Conservation (phyloP, 64 coral and sea anemone species). For the Porites australiensis region DNA sequence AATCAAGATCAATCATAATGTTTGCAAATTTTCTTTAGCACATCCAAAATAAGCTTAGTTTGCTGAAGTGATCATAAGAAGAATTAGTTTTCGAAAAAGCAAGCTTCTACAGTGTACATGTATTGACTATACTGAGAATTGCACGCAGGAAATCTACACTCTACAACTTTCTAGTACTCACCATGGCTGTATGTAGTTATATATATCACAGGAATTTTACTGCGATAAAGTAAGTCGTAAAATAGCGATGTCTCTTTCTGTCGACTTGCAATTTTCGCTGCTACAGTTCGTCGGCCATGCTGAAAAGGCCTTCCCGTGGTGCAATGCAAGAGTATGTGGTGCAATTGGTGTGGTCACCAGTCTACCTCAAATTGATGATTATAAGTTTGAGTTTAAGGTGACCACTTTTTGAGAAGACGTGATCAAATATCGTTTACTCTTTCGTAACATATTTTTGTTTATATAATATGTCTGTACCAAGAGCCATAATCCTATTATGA, state of each 20-base stretch:
- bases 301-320: constrained; percentile 24
- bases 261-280: too few species aligned
- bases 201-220: not conserved
- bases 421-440: too few species aligned
- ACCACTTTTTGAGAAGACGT: not conserved
- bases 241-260: not conserved
- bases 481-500: too few species aligned
- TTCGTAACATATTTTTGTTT: too few species aligned
- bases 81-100: too few species aligned
- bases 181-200: constrained; percentile 25
- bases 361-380: not conserved
- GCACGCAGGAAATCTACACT: not conserved
- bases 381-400: not conserved
- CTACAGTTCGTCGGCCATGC: constrained; percentile 20
- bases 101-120: too few species aligned
- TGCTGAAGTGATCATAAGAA: too few species aligned
- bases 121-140: not conserved
- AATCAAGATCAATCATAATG: not conserved
- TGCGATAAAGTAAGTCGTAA: not conserved
- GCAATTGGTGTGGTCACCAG: constrained; percentile 2
- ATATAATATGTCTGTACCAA: too few species aligned
- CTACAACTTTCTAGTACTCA: not conserved
- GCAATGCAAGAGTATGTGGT: not conserved
- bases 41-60: too few species aligned
- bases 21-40: too few species aligned